Evolutionary conservation across 2,888 invertebrate genomes (phyloP).

Genomic region (Octodonta nipae): DNA sequence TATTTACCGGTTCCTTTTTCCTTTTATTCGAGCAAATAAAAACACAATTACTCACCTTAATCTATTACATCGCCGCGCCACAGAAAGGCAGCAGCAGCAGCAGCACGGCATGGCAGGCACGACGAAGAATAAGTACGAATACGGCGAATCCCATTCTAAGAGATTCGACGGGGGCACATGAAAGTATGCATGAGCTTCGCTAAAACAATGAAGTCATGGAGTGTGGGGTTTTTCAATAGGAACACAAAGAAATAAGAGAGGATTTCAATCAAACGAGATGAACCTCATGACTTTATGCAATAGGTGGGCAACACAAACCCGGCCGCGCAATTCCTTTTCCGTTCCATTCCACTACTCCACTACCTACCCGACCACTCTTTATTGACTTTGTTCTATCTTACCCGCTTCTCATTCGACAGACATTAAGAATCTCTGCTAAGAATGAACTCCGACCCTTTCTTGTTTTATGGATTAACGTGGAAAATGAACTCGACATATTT

Average conservation of each 20-base stretch:
- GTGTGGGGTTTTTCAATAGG: conserved; percentile 35
- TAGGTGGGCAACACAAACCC: conserved; percentile 27
- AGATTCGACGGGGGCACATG: conserved; percentile 29
- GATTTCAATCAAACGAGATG: conserved; percentile 40
- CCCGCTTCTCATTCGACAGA: conserved; percentile 19
- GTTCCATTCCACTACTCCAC: too few species aligned
- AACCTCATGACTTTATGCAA: conserved; percentile 40
- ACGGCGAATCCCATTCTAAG: conserved; percentile 23
- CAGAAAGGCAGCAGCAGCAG: too few species aligned
- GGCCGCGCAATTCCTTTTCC: conserved; percentile 24
- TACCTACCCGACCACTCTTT: conserved; percentile 25
- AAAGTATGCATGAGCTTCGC: conserved; percentile 36
- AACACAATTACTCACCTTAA: too few species aligned
- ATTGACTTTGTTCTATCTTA: conserved; percentile 21
- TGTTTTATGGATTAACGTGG: too few species aligned
- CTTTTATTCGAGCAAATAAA: too few species aligned
- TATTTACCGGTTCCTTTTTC: too few species aligned
- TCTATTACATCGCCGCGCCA: too few species aligned
- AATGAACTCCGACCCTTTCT: too few species aligned
- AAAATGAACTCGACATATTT: too few species aligned
- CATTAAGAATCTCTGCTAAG: conserved; percentile 16
- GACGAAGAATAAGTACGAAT: too few species aligned
- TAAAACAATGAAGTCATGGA: conserved; percentile 36
- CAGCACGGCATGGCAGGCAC: too few species aligned
- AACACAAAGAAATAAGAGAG: conserved; percentile 32